Evolutionary conservation across 2,888 invertebrate genomes (phyloP).

Genomic region (Argynnis bischoffii): DNA sequence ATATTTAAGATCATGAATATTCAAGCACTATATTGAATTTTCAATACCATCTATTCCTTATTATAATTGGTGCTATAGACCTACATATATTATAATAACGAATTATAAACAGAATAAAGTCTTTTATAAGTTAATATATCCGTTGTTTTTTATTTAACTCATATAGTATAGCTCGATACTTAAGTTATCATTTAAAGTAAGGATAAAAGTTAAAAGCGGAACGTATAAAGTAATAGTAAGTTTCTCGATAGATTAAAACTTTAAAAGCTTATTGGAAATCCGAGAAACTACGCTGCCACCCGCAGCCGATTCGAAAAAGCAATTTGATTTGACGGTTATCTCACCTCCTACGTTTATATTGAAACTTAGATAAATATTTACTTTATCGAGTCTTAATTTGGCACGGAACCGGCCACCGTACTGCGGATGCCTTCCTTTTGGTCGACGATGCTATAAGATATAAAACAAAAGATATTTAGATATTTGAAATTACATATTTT

Average conservation of each 20-base stretch:
- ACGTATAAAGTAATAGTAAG: constrained; percentile 26
- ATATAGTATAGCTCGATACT: not conserved
- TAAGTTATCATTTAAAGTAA: constrained; percentile 10
- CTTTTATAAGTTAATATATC: no score
- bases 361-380: constrained; percentile 81
- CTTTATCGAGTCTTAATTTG: constrained; percentile 79
- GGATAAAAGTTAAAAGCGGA: constrained; percentile 24
- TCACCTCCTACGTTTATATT: constrained; percentile 80
- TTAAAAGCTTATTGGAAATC: constrained; percentile 56
- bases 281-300: constrained; percentile 65
- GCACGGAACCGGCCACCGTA: constrained; percentile 69
- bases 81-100: no score
- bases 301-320: constrained; percentile 74
- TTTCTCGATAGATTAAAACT: constrained; percentile 40
- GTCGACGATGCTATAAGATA: constrained; percentile 41
- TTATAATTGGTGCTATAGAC: no score
- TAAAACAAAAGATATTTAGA: constrained; percentile 35
- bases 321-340: constrained; percentile 79
- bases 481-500: constrained; percentile 18
- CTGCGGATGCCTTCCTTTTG: constrained; percentile 55
- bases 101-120: no score
- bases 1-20: constrained; percentile 22
- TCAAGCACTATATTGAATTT: constrained; percentile 4
- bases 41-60: not conserved
- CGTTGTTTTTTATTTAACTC: not conserved